These are phyloP conservation scores for Drosophila imparisetae DNA, from an alignment of 2,888 invertebrate species.

Conservation along the genomic window DNA sequence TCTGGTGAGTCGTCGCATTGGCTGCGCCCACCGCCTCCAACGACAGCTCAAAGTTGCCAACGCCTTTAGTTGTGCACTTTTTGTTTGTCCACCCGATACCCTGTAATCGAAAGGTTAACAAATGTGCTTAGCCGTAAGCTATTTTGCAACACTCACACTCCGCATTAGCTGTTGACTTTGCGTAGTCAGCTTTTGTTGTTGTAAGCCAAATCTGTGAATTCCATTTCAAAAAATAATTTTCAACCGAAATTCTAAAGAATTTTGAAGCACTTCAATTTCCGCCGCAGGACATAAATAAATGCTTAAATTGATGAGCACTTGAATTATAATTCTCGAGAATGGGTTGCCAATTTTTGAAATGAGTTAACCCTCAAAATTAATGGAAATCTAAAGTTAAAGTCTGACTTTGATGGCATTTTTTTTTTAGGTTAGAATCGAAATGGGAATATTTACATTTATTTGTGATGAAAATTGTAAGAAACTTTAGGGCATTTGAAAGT, in stretches of 20 bases:
- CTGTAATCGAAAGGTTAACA: conserved; percentile 24
- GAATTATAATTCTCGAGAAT: neutral
- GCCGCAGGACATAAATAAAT: neutral
- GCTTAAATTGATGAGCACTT: neutral
- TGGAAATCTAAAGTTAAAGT: neutral
- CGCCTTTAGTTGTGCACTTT: conserved; percentile 16
- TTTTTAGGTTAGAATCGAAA: neutral
- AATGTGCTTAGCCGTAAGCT: neutral
- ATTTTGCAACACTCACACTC: neutral
- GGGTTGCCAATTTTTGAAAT: neutral
- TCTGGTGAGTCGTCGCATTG: conserved; percentile 69
- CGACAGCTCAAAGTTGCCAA: conserved; percentile 49
- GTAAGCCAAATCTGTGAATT: neutral
- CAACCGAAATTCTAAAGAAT: neutral
- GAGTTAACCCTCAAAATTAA: neutral
- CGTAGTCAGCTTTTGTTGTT: neutral
- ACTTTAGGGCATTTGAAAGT: conserved; percentile 19
- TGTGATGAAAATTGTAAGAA: neutral
- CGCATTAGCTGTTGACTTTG: neutral
- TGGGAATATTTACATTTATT: neutral
- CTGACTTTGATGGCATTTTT: neutral
- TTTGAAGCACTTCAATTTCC: neutral
- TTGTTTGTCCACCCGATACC: conserved; percentile 28
- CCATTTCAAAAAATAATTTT: neutral
- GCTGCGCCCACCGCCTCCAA: conserved; percentile 52